Conservation (phyloP, 2,888 invertebrate species). For the Aphrophora alni region DNA sequence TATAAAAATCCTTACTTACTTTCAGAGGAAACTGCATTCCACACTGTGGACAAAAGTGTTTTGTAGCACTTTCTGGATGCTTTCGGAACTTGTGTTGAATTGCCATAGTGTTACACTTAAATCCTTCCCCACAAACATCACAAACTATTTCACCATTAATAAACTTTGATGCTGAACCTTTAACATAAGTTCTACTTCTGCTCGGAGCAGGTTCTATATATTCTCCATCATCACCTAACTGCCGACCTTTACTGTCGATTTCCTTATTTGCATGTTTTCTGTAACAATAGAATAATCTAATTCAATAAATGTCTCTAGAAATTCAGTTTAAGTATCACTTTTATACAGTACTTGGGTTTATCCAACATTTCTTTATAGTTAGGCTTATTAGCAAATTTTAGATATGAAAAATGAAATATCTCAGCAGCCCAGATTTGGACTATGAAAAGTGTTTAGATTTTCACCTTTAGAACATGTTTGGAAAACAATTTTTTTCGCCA, state of each 20-base stretch:
- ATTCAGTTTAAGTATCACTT: too few species aligned
- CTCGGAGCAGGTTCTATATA: slow-evolving; percentile 41
- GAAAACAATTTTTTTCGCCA: too few species aligned
- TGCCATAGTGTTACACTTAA: slow-evolving; percentile 66
- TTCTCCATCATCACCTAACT: slow-evolving; percentile 42
- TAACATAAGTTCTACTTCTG: slow-evolving; percentile 57
- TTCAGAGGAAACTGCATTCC: slow-evolving; percentile 73
- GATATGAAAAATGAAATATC: too few species aligned
- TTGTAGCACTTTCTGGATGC: slow-evolving; percentile 67
- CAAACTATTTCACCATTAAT: slow-evolving; percentile 57
- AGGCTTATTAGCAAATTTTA: too few species aligned
- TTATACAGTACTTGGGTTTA: too few species aligned
- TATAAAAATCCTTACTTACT: too few species aligned
- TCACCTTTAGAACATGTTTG: too few species aligned
- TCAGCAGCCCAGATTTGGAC: too few species aligned
- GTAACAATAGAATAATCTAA: slow-evolving; percentile 28
- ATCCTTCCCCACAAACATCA: slow-evolving; percentile 66
- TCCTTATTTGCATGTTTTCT: slow-evolving; percentile 70
- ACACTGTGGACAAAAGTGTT: slow-evolving; percentile 71
- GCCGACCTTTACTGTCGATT: slow-evolving; percentile 60
- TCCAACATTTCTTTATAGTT: too few species aligned
- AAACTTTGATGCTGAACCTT: slow-evolving; percentile 50
- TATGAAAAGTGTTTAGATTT: too few species aligned
- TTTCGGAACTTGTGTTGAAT: slow-evolving; percentile 72
- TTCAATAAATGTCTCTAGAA: not conserved